A percentile compares a stretch with the other conserved stretches of the same genome.
Evolutionary conservation across 2,888 invertebrate species (phyloP).

Genomic region (Yponomeuta plumbellus): DNA sequence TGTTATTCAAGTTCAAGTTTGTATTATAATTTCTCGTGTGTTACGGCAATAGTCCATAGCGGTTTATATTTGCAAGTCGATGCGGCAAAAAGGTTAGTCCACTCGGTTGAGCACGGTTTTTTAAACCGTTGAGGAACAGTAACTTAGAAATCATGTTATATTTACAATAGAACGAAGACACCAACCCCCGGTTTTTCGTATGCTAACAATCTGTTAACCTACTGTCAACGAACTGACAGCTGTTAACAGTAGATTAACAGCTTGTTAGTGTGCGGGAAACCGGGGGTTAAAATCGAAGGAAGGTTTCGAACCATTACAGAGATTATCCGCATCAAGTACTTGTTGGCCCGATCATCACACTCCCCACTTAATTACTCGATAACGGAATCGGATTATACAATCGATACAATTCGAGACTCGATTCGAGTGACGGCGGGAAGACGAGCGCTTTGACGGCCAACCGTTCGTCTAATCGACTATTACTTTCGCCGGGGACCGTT

Average conservation of each 20-base stretch:
- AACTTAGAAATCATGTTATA: not conserved
- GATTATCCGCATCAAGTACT: too few species aligned
- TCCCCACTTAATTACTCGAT: constrained; percentile 18
- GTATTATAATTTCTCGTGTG: not conserved
- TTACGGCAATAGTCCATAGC: not conserved
- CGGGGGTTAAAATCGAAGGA: too few species aligned
- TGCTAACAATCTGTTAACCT: too few species aligned
- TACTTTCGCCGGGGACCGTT: constrained; percentile 63
- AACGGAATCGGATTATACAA: constrained; percentile 42
- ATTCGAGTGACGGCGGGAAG: not conserved
- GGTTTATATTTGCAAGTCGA: constrained; percentile 7
- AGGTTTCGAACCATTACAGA: too few species aligned
- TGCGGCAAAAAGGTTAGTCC: not conserved
- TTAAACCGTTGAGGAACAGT: not conserved
- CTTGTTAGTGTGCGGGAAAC: too few species aligned
- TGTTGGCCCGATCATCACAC: not conserved
- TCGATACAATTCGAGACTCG: constrained; percentile 22
- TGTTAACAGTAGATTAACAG: too few species aligned
- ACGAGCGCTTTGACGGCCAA: constrained; percentile 45
- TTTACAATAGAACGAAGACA: not conserved
- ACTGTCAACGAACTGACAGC: too few species aligned
- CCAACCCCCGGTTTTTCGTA: too few species aligned
- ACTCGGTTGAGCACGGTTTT: not conserved
- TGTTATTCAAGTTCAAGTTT: constrained; percentile 4
- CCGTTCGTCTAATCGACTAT: constrained; percentile 59